A percentile compares a stretch with the other conserved stretches of the same genome.
Evolutionary conservation across 2,113 vertebrate genomes (phyloP).

Genomic region (Osmerus mordax): DNA sequence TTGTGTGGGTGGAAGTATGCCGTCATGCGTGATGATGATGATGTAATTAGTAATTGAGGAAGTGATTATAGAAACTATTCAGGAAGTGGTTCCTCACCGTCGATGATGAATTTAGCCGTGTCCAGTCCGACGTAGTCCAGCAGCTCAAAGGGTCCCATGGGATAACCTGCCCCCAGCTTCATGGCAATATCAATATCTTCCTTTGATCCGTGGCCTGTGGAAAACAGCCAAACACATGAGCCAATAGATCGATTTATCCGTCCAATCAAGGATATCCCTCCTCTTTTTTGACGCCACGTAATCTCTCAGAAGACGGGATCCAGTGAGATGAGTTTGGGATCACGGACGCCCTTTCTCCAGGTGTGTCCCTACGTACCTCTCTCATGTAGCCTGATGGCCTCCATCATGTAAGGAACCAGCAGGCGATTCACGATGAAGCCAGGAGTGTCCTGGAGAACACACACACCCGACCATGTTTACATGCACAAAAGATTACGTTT

Average conservation of each 20-base stretch:
- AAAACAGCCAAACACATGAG: slow-evolving; percentile 14
- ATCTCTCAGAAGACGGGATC: no score
- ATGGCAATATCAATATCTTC: slow-evolving; percentile 95
- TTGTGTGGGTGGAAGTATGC: background rate
- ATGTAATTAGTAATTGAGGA: no score
- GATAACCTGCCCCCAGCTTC: slow-evolving; percentile 93
- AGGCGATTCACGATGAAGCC: slow-evolving; percentile 96
- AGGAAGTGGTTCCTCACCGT: slow-evolving; percentile 73
- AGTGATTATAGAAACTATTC: no score
- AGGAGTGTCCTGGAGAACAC: slow-evolving; percentile 82
- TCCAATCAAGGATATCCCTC: no score
- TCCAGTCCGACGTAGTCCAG: slow-evolving; percentile 94
- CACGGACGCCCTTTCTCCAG: no score
- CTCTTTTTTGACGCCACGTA: no score
- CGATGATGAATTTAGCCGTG: slow-evolving; percentile 89
- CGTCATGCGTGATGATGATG: no score
- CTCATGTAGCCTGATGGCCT: slow-evolving; percentile 85
- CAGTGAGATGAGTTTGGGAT: no score
- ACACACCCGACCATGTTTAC: background rate
- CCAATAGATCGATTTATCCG: no score
- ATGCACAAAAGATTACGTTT: no score
- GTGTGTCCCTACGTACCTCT: slow-evolving; percentile 73
- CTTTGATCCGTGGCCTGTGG: slow-evolving; percentile 89
- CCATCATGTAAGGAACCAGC: slow-evolving; percentile 87
- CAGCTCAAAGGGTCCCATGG: slow-evolving; percentile 97